Base-by-base conservation (phyloP, 1,140 invertebrate species). In the Aphidius gifuensis region DNA sequence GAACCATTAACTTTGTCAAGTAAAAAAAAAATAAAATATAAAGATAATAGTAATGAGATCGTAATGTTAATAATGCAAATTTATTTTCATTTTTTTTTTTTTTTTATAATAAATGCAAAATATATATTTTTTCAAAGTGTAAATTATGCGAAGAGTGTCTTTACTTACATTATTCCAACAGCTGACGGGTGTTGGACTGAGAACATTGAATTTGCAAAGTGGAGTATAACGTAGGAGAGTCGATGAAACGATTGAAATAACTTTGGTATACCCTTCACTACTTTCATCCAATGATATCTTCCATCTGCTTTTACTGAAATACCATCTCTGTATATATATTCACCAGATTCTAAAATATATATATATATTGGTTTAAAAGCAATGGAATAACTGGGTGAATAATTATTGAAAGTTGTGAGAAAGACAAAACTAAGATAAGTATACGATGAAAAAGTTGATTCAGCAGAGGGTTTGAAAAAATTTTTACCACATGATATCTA, bases 191-290 rank as follows among this genome's bases (percentile, higher is more conserved):
- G 9, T 38, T 32, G 44, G 9, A 50, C 47, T 40, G 48, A 43
- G 48, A n/a, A 32, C 16, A 7, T 9, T 44, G 54, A 63, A 61
- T 66, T 66, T 61, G 56, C 56, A 63, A 61, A 66, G 60, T 63
- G 61, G 57, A 32, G 23, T 32, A 32, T 32, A 32, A 38, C 56
- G 61, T 61, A 11, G 55, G 61, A 61, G 61, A 55, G 62, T 64
- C 66, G 60, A 67, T 67, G 60, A 64, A 46, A 58, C 65, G 62
- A 66, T 61, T 59, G 47, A 58, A 66, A 64, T 59, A 63, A 66
- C 56, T 66, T 60, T 45, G 49, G 39, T 32, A 32, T 32, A 32
- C 23, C 23, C 23, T 32, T 32, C 23, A 32, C 23, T 32, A 32
- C 23, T 32, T 1, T 32, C 23, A 32, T 32, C 23, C 23, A 32